A percentile compares a stretch with the other conserved stretches of the same genome.
These are phyloP conservation scores for Lophochroa leadbeateri DNA, from an alignment of 2,113 vertebrate species.

Conservation along the genomic window DNA sequence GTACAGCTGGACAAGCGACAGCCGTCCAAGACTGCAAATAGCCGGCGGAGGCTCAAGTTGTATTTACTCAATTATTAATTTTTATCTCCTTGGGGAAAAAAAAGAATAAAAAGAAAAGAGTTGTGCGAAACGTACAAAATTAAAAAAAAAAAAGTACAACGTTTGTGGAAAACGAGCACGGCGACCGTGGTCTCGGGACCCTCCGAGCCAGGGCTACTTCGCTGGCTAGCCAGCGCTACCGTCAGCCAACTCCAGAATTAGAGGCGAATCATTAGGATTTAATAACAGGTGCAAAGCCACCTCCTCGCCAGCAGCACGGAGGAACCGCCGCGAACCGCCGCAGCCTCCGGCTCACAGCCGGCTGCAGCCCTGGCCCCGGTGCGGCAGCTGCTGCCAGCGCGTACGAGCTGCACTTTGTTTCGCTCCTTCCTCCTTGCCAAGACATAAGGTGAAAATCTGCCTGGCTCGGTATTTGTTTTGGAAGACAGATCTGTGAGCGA, in stretches of 20 bases:
- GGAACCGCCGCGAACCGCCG: not conserved
- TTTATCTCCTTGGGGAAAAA: not conserved
- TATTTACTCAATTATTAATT: not conserved
- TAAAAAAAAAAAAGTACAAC: not conserved
- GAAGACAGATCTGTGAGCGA: not conserved
- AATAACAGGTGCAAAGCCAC: constrained; percentile 67
- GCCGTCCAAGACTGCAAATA: not conserved
- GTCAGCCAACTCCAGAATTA: not conserved
- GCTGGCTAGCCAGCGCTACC: not conserved
- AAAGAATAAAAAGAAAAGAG: not conserved
- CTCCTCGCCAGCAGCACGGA: not conserved
- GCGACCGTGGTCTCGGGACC: not conserved
- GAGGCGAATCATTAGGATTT: not conserved
- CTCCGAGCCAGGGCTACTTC: not conserved
- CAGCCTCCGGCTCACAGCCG: not conserved
- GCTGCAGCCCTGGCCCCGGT: not conserved
- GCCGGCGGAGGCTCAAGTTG: not conserved
- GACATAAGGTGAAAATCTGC: constrained; percentile 27
- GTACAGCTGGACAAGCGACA: constrained; percentile 31
- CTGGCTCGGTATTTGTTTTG: not conserved
- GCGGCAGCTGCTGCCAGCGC: not conserved
- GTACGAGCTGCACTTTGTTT: not conserved
- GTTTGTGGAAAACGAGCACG: not conserved
- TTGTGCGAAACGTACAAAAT: not conserved
- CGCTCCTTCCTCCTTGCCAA: constrained; percentile 36